Evolutionary conservation across 2,888 invertebrate species (phyloP).

Genomic region (Drosophila neotestacea): DNA sequence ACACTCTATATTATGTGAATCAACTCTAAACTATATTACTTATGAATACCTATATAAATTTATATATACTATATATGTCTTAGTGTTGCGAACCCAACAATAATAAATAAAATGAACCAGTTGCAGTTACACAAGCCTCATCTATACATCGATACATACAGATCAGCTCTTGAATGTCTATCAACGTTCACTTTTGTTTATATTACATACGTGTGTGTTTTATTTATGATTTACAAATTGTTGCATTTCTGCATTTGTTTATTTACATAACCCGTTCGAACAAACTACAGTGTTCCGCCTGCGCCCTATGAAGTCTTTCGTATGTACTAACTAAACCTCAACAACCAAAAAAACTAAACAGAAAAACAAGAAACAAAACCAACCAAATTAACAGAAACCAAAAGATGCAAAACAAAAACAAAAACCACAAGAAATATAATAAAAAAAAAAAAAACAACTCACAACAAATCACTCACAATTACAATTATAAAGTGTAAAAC

Average conservation of each 20-base stretch:
- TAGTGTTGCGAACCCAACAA: constrained; percentile 71
- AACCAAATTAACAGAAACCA: constrained; percentile 52
- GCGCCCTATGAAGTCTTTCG: constrained; percentile 86
- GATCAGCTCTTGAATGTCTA: constrained; percentile 74
- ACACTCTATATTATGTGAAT: constrained; percentile 10
- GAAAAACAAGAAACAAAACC: constrained; percentile 19
- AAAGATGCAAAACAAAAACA: constrained; percentile 43
- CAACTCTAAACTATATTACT: constrained; percentile 19
- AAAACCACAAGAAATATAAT: constrained; percentile 1
- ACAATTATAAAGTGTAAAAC: constrained; percentile 54
- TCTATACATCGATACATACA: constrained; percentile 70
- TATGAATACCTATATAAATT: constrained; percentile 1
- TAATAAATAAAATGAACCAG: constrained; percentile 58
- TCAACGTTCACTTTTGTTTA: constrained; percentile 75
- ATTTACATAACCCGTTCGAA: constrained; percentile 79
- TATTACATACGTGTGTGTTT: constrained; percentile 77
- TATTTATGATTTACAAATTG: constrained; percentile 79
- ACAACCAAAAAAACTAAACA: constrained; percentile 45
- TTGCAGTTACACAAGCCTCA: constrained; percentile 75
- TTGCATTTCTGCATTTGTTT: constrained; percentile 80
- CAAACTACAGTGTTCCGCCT: constrained; percentile 83
- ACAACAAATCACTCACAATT: constrained; percentile 55
- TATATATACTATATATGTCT: constrained; percentile 38
- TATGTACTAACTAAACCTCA: constrained; percentile 82
- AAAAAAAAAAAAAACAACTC: constrained; percentile 30